Conservation (phyloP, 2,888 invertebrate genomes). For the Nomada hirtipes region DNA sequence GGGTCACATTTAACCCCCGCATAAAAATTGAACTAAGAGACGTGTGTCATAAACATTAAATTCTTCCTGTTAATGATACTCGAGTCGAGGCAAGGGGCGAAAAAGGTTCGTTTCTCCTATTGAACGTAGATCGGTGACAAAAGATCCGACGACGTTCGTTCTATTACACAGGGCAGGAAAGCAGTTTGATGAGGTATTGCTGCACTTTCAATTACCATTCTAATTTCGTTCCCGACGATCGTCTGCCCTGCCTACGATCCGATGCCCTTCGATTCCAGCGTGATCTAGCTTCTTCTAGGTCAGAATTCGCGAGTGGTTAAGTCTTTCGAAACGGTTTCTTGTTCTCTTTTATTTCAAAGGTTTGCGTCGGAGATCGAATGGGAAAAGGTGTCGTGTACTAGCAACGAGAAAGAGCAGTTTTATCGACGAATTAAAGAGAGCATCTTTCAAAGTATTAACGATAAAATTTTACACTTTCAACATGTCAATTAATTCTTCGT, state of each 20-base stretch:
- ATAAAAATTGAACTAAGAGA: not conserved
- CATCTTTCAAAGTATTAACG: constrained; percentile 66
- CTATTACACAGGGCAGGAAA: constrained; percentile 32
- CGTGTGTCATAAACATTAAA: not conserved
- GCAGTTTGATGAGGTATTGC: constrained; percentile 33
- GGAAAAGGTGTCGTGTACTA: constrained; percentile 47
- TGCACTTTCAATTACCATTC: not conserved
- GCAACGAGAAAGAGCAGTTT: constrained; percentile 56
- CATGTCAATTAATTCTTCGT: constrained; percentile 62
- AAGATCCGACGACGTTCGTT: constrained; percentile 15
- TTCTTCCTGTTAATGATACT: not conserved
- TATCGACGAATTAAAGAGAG: constrained; percentile 45
- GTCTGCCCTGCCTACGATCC: constrained; percentile 26
- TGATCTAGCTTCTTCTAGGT: constrained; percentile 28
- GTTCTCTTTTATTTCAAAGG: constrained; percentile 21
- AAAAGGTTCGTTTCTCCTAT: not conserved
- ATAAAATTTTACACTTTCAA: constrained; percentile 74
- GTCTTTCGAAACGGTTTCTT: constrained; percentile 23
- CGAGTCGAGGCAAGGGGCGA: constrained; percentile 22
- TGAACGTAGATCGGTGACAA: constrained; percentile 12
- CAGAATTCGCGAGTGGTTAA: constrained; percentile 30
- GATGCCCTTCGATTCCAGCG: constrained; percentile 44
- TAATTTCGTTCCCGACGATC: constrained; percentile 14
- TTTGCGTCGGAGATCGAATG: constrained; percentile 41
- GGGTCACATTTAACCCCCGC: not conserved